Base-by-base conservation (phyloP, 2,113 vertebrate genomes). In the Scolopax mira region DNA sequence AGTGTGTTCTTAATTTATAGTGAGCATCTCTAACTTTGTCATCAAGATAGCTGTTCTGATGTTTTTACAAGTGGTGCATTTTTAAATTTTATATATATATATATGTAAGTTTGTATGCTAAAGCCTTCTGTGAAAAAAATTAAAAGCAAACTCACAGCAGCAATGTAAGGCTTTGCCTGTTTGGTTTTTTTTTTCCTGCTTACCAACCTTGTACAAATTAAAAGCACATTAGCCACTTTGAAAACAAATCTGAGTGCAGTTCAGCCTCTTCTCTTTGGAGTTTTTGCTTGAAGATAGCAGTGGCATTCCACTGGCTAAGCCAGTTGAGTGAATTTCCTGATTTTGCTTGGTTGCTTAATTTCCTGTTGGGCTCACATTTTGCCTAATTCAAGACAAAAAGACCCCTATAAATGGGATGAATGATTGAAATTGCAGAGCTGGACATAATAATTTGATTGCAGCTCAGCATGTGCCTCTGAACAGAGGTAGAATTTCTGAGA, bases 291-390 rank as follows among this genome's bases (percentile, higher is more conserved):
- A 90, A 95, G 96, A 97, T 93, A 93, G 92, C 85, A 71, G 64
- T 85, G 92, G 64, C 86, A 95, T 97, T 96, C 89, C 93, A 73
- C 65, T 58, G 87, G 46, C 84, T 96, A 85, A 95, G 82, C 72
- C 94, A 90, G 89, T 95, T 92, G 93, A 97, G 94, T 95, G 92
- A 96, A 95, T 97, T 97, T 97, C 96, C 96, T 96, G 94, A 91
- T 94, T 97, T 94, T 93, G 72, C 94, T 96, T 91, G 66, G 80
- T 93, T 93, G 88, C 95, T 94, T 97, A 88, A 97, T 97, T 97
- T 97, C 96, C 96, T 95, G 93, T 97, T 96, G 88, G 96, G 91
- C 88, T 97, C 92, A 93, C 86, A 64, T 96, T 94, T 96, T 95
- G 91, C 91, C 58, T 97, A 94, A 95, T 96, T 96, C 89, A 94